Conservation (phyloP, 2,888 invertebrate genomes). For the Acronicta alni region DNA sequence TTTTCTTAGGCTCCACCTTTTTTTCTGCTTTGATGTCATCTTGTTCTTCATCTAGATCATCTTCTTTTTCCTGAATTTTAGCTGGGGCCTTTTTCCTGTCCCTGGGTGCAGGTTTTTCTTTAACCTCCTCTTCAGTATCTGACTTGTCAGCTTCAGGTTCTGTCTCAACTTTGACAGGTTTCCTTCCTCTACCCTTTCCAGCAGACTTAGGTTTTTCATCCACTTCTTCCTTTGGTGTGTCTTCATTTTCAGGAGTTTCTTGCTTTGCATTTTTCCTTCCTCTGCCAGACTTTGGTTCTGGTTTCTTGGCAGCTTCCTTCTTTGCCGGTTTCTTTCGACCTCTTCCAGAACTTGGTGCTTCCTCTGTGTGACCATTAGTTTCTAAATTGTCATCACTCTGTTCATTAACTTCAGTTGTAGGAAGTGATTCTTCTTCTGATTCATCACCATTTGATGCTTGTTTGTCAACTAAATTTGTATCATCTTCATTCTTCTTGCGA, state of each 20-base stretch:
- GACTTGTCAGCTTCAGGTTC: constrained; percentile 61
- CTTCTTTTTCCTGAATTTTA: constrained; percentile 67
- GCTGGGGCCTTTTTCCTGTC: constrained; percentile 61
- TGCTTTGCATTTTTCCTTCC: constrained; percentile 72
- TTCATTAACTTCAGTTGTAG: constrained; percentile 64
- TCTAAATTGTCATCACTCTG: constrained; percentile 67
- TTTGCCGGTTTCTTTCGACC: constrained; percentile 78
- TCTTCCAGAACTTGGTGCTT: constrained; percentile 62
- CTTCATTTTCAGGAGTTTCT: constrained; percentile 61
- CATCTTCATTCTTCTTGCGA: constrained; percentile 74
- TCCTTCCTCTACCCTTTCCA: constrained; percentile 73
- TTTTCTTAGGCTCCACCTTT: constrained; percentile 75
- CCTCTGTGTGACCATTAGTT: constrained; percentile 71
- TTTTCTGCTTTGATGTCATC: constrained; percentile 63
- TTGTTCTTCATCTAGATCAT: constrained; percentile 64
- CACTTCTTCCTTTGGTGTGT: constrained; percentile 55
- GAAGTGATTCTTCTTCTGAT: constrained; percentile 68
- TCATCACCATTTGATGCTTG: constrained; percentile 66
- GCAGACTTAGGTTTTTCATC: constrained; percentile 73
- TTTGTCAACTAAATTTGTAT: constrained; percentile 64
- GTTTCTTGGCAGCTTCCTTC: constrained; percentile 70
- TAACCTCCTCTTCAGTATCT: constrained; percentile 71
- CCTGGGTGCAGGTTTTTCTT: constrained; percentile 63
- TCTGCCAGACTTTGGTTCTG: constrained; percentile 67
- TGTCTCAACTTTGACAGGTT: constrained; percentile 66